Evolutionary conservation across 2,797 vertebrate species (phyloP).

Genomic region (Champsocephalus gunnari): DNA sequence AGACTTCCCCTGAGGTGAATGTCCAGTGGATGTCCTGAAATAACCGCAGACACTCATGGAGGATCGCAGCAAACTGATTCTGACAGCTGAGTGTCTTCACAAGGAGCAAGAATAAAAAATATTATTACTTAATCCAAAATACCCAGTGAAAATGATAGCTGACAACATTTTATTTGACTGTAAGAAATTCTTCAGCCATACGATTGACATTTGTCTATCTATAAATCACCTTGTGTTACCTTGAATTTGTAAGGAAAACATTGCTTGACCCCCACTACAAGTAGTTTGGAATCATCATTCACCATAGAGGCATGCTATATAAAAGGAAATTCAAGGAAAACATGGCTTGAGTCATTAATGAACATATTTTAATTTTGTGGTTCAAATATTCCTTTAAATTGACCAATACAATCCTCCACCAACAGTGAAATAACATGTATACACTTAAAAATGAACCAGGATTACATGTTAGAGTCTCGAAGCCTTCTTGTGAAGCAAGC

Average conservation of each 20-base stretch:
- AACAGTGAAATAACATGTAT: not conserved
- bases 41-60: conserved; percentile 24
- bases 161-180: not conserved
- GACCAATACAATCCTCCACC: not conserved
- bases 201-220: too few relatives aligned
- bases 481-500: conserved; percentile 25
- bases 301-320: too few relatives aligned
- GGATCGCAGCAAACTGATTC: conserved; percentile 27
- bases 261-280: too few relatives aligned
- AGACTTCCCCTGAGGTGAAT: conserved; percentile 20
- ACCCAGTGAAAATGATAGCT: not conserved
- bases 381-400: not conserved
- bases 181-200: too few relatives aligned
- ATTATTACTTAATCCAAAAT: not conserved
- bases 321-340: too few relatives aligned
- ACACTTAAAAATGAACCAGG: not conserved
- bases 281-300: too few relatives aligned
- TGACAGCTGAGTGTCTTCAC: conserved; percentile 1
- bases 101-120: not conserved
- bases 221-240: too few relatives aligned
- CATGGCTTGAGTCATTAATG: too few relatives aligned
- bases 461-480: not conserved
- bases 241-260: too few relatives aligned
- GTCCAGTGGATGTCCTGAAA: conserved; percentile 36
- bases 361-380: too few relatives aligned